Evolutionary conservation across 2,797 vertebrate species (phyloP).

Genomic region (Falco novaeseelandiae): DNA sequence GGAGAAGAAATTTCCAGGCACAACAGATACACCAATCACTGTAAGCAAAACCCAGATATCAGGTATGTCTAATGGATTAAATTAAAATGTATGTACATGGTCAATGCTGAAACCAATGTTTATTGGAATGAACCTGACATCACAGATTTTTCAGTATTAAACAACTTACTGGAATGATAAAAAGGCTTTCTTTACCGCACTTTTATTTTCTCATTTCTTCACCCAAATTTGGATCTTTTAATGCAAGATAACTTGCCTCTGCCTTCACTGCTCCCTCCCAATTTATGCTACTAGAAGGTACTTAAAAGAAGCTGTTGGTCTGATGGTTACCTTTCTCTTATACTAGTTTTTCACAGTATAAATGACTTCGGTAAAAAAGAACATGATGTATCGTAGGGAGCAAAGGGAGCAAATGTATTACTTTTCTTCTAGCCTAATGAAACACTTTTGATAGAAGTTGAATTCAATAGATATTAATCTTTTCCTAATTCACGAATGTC

Average conservation of each 20-base stretch:
- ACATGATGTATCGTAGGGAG: neutral
- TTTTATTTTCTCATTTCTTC: neutral
- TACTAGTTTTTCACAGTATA: neutral
- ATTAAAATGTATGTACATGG: neutral
- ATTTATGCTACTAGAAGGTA: neutral
- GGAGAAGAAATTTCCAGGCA: neutral
- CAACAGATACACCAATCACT: neutral
- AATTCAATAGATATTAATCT: neutral
- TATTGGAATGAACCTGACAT: neutral
- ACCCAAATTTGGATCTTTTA: neutral
- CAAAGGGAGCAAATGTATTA: neutral
- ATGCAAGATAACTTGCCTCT: neutral
- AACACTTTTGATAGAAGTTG: neutral
- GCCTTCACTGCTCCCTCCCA: accelerated
- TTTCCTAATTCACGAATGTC: neutral
- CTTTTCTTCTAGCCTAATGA: neutral
- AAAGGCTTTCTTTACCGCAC: neutral
- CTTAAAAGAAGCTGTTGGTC: neutral
- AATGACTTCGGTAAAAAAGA: neutral
- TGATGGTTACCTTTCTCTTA: neutral
- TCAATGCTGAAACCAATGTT: neutral
- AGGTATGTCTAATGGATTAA: neutral
- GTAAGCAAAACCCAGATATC: neutral
- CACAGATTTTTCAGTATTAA: neutral
- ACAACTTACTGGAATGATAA: neutral